A percentile compares a stretch with the other conserved stretches of the same genome.
Evolutionary conservation across 2,797 vertebrate genomes (phyloP).

Genomic region (Enteromius radiatus): DNA sequence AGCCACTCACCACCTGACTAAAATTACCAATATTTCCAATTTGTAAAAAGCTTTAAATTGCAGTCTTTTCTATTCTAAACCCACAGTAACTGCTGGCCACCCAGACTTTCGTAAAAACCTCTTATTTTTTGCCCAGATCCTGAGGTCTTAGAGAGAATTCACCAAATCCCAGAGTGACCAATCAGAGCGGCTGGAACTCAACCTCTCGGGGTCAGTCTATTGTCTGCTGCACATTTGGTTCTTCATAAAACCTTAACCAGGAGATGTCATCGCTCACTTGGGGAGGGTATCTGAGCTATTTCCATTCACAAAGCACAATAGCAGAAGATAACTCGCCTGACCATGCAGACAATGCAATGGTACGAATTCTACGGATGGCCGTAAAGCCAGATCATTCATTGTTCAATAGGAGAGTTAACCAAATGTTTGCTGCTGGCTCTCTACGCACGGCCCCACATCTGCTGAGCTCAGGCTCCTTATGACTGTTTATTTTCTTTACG

Average conservation of each 20-base stretch:
- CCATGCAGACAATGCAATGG: slow-evolving; percentile 30
- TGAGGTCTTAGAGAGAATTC: slow-evolving; percentile 24
- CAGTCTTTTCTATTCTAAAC: background rate
- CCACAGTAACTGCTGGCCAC: slow-evolving; percentile 38
- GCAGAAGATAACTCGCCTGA: slow-evolving; percentile 59
- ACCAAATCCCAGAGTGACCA: slow-evolving; percentile 33
- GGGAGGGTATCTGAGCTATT: slow-evolving; percentile 10
- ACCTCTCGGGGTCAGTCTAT: slow-evolving; percentile 56
- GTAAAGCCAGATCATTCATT: slow-evolving; percentile 50
- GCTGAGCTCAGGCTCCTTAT: slow-evolving; percentile 28
- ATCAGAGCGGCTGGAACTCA: slow-evolving; percentile 22
- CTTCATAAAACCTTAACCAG: slow-evolving; percentile 54
- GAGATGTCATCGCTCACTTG: slow-evolving; percentile 61
- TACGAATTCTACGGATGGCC: slow-evolving; percentile 3
- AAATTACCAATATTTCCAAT: background rate
- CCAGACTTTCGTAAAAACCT: slow-evolving; percentile 40
- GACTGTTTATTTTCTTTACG: slow-evolving; percentile 65
- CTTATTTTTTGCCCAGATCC: slow-evolving; percentile 30
- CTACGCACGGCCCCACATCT: slow-evolving; percentile 20
- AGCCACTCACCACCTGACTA: background rate
- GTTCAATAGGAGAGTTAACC: slow-evolving; percentile 48
- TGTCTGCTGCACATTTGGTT: slow-evolving; percentile 55
- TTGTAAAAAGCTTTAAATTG: background rate
- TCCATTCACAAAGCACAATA: slow-evolving; percentile 53
- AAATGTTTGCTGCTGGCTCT: slow-evolving; percentile 56